Evolutionary conservation across 30 jellyfish, hydroid and myxozoan species (phyloP), one percentile per base, ranked within the genome.

Genomic region (Nemopilema nomurai): DNA sequence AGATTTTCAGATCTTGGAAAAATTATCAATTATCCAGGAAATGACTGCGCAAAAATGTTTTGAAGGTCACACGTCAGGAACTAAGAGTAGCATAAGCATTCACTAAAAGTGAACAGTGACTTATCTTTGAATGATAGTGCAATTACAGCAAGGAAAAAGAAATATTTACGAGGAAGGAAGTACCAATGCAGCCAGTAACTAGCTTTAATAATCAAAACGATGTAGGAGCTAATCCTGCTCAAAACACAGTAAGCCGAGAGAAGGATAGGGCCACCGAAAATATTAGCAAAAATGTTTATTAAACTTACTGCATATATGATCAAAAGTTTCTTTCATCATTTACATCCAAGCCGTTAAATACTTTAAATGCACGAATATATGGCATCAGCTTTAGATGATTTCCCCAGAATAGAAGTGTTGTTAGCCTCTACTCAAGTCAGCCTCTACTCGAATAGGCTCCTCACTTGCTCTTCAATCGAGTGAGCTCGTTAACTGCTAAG

Each of bases 401-500:
- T 28, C 65, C 27, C 1, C 25, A 25, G 22, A 32, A 63, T n/a
- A 8, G 67, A 19, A 63, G 72, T 19, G 72, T n/a, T 63, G 67
- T 9, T 16, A 24, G n/a, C n/a, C n/a, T n/a, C n/a, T n/a, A n/a
- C n/a, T n/a, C n/a, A n/a, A n/a, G n/a, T n/a, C n/a, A n/a, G n/a
- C n/a, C n/a, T n/a, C n/a, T n/a, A n/a, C n/a, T n/a, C n/a, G n/a
- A 23, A 67, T 17, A 32, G 32, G 17, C 23, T 1, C 31, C 49
- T 33, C 63, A 51, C 74, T 72, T 69, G 49, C 82, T 62, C 49
- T 69, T 83, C 24, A 57, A 70, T 72, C 68, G 71, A 0, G 91
- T 83, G 50, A 91, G 87, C 28, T 92, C 98, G 32, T 84, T 92
- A 18, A 82, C 98, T 8, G 98, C 98, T 74, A 92, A 51, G 1